These are phyloP conservation scores for Platichthys stellatus DNA, from an alignment of 2,113 vertebrate genomes.

Conservation along the genomic window DNA sequence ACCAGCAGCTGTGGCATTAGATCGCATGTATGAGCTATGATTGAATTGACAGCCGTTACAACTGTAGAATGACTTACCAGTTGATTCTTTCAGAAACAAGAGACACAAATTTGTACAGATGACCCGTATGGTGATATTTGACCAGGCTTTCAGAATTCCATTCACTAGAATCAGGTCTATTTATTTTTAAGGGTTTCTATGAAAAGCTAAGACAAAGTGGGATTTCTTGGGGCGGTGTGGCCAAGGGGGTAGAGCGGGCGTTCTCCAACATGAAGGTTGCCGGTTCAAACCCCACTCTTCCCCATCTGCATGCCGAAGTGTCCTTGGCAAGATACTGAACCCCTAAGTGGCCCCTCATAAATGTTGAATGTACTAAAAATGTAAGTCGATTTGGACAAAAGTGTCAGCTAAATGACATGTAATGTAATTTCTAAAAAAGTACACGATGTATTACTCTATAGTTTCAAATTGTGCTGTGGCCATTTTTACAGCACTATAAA, in stretches of 20 bases:
- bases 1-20: neutral
- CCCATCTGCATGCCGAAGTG: no score
- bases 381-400: no score
- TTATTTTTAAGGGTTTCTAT: neutral
- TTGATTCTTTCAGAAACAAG: neutral
- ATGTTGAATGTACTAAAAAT: no score
- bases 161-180: neutral
- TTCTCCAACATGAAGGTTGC: no score
- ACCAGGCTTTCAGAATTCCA: neutral
- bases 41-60: no score
- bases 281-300: no score
- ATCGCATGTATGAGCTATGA: neutral
- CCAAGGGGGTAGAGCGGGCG: no score
- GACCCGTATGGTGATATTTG: neutral
- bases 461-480: neutral
- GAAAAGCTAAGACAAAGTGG: neutral
- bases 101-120: neutral
- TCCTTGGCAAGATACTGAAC: no score
- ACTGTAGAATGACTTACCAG: no score
- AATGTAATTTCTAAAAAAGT: neutral
- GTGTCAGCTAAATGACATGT: no score
- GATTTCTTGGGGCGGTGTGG: neutral
- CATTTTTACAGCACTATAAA: neutral
- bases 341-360: no score
- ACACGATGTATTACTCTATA: neutral